Base-by-base conservation (phyloP, 2,113 vertebrate genomes). In the Mormyrus iriodes region DNA sequence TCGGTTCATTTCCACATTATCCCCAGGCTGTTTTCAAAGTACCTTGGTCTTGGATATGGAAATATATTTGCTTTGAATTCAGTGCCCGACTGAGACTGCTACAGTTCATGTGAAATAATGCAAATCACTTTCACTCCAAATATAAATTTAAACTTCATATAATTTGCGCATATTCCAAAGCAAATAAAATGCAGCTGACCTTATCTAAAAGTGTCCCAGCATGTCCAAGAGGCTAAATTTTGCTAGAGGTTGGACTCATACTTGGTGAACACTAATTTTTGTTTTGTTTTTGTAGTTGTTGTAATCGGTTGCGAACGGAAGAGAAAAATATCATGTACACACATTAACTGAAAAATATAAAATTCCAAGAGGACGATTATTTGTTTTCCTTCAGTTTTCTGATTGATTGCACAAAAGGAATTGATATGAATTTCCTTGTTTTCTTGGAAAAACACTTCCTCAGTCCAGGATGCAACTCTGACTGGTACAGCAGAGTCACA, bases 31-130 rank as follows among this genome's bases (percentile, higher is more conserved):
- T 79, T 42, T 79, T 42, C 73, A 79, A 79, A 42, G 31, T 35
- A 17, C 73, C 73, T 79, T 42, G 13, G 15, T 19, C 35, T 79
- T 79, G 73, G 73, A 79, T 39, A 79, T 79, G 35, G 73, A 79
- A 79, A 79, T 79, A 42, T 39, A 79, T 39, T 76, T 76, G 31
- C 73, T 79, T 79, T 79, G 73, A 79, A 79, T 79, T 79, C 73
- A 42, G 31, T 42, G 31, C 73, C 35, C n/a, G 31, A 69, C 73
- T 79, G 73, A 42, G 73, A 42, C 15, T 42, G 35, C 13, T 42
- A 19, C 73, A 39, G 39, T 79, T 42, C 17, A 79, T 79, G 73
- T 21, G 73, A 79, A 79, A 79, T 79, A 79, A 79, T 79, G 73
- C 73, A 79, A 79, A 79, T 79, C 15, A 42, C 73, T 79, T 79